phyloP scores from a whole-genome alignment of 2,797 vertebrate species.

The Esox lucius region DNA sequence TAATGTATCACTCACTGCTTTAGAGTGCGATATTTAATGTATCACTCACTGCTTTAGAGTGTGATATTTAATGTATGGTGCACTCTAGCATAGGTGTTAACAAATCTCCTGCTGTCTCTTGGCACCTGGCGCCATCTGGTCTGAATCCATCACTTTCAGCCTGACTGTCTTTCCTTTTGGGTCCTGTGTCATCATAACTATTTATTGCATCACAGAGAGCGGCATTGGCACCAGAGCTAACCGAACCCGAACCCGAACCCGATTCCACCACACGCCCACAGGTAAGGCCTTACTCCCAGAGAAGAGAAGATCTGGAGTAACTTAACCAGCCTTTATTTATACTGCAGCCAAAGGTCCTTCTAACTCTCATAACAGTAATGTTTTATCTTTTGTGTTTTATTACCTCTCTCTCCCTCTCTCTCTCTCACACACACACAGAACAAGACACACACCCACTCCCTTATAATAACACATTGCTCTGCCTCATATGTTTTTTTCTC shows the following conservation, averaged over 20 bases:
- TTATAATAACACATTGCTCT: neutral
- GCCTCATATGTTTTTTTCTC: conserved; percentile 33
- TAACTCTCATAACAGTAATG: neutral
- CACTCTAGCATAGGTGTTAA: conserved; percentile 46
- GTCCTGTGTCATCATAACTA: conserved; percentile 44
- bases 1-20: conserved; percentile 34
- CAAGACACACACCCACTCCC: neutral
- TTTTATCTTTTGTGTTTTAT: neutral
- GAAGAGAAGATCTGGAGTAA: neutral
- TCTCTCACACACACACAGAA: neutral
- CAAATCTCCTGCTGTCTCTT: conserved; percentile 51
- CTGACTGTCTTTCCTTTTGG: conserved; percentile 29
- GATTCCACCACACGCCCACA: neutral
- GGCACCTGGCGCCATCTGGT: conserved; percentile 57
- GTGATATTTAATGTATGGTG: conserved; percentile 35
- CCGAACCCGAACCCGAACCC: too few species aligned
- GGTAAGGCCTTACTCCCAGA: neutral
- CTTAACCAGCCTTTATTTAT: neutral
- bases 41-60: conserved; percentile 37
- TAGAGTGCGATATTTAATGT: conserved; percentile 35
- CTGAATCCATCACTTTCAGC: conserved; percentile 58
- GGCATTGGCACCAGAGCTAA: conserved; percentile 12
- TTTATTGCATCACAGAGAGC: conserved; percentile 35
- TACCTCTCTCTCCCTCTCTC: too few species aligned
- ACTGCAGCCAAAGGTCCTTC: neutral